Evolutionary conservation across 1,140 invertebrate species (phyloP).

Genomic region (Drosophila quadrilineata): DNA sequence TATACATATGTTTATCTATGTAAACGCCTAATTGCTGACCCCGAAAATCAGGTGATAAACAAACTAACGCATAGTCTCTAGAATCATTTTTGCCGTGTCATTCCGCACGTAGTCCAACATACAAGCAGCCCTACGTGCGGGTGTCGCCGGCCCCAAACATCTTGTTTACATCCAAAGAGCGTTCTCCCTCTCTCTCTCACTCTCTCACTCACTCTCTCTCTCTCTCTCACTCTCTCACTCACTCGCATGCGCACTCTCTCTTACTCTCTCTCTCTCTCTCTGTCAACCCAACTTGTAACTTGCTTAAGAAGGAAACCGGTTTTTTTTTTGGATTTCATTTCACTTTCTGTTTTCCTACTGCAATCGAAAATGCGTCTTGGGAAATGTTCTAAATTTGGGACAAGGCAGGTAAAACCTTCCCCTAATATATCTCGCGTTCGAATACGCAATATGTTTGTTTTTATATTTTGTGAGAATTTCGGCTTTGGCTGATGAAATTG

Average conservation of each 20-base stretch:
- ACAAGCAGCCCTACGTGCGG: slow-evolving; percentile 58
- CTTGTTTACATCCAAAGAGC: no score
- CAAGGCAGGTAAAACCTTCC: slow-evolving; percentile 4
- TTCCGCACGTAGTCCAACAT: slow-evolving; percentile 64
- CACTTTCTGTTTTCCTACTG: slow-evolving; percentile 47
- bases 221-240: slow-evolving; percentile 2
- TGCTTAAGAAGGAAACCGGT: slow-evolving; percentile 25
- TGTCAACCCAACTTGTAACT: slow-evolving; percentile 60
- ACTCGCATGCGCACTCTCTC: neutral
- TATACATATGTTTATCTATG: neutral
- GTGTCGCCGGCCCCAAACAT: no score
- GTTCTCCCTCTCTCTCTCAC: slow-evolving; percentile 2
- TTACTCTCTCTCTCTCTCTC: slow-evolving; percentile 1
- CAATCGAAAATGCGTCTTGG: slow-evolving; percentile 62
- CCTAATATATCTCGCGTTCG: neutral
- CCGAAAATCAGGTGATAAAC: slow-evolving; percentile 36
- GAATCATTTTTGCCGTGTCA: slow-evolving; percentile 54
- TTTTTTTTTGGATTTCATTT: slow-evolving; percentile 21
- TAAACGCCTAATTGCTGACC: slow-evolving; percentile 47
- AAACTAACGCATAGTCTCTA: slow-evolving; percentile 1
- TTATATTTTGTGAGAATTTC: slow-evolving; percentile 42
- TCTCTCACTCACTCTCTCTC: neutral
- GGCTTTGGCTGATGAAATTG: slow-evolving; percentile 65
- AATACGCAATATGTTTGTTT: slow-evolving; percentile 31
- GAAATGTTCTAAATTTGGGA: slow-evolving; percentile 26